Base-by-base conservation (phyloP, 1,140 invertebrate species). In the Calliopsis andreniformis region DNA sequence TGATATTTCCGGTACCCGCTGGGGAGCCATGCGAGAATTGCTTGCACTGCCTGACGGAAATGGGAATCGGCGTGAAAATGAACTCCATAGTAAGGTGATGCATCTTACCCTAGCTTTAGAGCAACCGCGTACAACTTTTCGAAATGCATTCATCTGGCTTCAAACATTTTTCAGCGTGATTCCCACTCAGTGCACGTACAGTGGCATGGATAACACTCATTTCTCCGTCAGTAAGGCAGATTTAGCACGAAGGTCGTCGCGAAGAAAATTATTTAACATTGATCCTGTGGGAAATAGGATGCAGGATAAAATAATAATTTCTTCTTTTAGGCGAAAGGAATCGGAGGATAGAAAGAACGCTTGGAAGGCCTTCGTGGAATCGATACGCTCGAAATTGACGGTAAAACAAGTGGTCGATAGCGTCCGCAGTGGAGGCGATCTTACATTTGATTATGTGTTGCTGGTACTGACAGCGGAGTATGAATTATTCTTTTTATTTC, bases 401-500 rank as follows among this genome's bases (percentile, higher is more conserved):
- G 96, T 97, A 30, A 96, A 96, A 77, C 95, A 97, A 93, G 96
- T 98, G 0, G 96, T 98, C 1, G 95, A 96, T 86, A 95, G 95
- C 1, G 96, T 98, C 2, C 91, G 95, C 59, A 93, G 93, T 43
- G 96, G 96, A 16, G 96, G 96, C n/a, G 93, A 95, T 69, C 91
- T 97, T 35, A 96, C 96, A 0, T 98, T 97, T 89, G 96, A 98
- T 91, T 98, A 96, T 88, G 90, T 97, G 23, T 92, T 95, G 63
- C 89, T 97, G 45, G 94, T 97, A 61, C 92, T 97, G 71, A 95
- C 96, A 42, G 96, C 96, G 56, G 96, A 96, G 96, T 97, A 93
- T 94, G 93, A 93, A 67, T 32, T 32, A 56, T 7, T 10, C 20
- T 30, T 51, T 5, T 6, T 75, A 32, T 80, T 23, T 3, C n/a